Evolutionary conservation across 1,140 invertebrate species (phyloP), one percentile per base, ranked within the genome.

Genomic region (Ceratosolen solmsi): DNA sequence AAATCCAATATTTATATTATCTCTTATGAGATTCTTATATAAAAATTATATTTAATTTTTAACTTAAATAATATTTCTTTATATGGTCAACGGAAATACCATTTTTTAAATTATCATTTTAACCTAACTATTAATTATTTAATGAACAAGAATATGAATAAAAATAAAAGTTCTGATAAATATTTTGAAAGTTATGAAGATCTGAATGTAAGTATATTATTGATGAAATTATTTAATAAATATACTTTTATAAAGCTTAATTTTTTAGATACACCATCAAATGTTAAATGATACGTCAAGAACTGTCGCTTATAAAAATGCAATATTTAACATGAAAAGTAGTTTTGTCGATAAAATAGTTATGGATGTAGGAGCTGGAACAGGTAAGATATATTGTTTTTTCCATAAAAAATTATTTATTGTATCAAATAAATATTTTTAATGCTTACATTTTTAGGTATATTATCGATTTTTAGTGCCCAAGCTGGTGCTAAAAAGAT

Each of bases 381-480:
- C 95, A 58, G 92, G 92, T 91, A 86, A 65, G n/a, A n/a, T n/a
- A n/a, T n/a, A n/a, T n/a, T n/a, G n/a, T n/a, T n/a, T n/a, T n/a
- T n/a, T n/a, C n/a, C 73, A 77, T 83, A 73, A 77, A 49, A 58
- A 58, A 68, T 78, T 78, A 71, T 77, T 68, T 58, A 76, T n/a
- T 30, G 22, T 22, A 68, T 68, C 51, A 33, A 79, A 71, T 36
- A 17, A 49, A 82, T 77, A 58, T 36, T 30, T 68, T 33, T 30
- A 41, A 51, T 30, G 25, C 79, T 83, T 49, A 76, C 27, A 83
- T 76, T 80, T 84, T 54, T n/a, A 85, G 97, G 98, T 30, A 98
- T 99, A 87, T 92, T 99, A 22, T 98, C 97, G 41, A 95, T 99
- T 94, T 99, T 99, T 93, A 96, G 96, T 88, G 97, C 97, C 27